These are phyloP conservation scores for Podarcis cretensis DNA, from an alignment of 2,113 vertebrate species.

Conservation along the genomic window DNA sequence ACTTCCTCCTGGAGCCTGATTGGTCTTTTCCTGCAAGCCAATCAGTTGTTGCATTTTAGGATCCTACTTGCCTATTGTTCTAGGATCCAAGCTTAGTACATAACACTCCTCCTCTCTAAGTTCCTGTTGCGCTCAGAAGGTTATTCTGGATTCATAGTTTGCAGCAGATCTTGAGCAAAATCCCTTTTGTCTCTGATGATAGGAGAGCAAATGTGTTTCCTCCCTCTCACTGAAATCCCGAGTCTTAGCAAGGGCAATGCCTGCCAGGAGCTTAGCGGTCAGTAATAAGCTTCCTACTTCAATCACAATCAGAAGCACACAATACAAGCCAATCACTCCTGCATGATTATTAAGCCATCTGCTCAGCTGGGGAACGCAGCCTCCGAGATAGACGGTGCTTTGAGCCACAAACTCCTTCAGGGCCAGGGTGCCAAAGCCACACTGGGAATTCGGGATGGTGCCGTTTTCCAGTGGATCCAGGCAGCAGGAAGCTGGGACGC, in stretches of 20 bases:
- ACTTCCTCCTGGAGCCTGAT: no score
- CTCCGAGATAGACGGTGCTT: slow-evolving; percentile 77
- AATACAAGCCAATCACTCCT: slow-evolving; percentile 21
- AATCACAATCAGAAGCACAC: slow-evolving; percentile 51
- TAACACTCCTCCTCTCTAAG: no score
- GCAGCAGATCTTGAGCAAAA: not conserved
- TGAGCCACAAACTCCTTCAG: slow-evolving; percentile 74
- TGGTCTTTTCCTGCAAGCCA: no score
- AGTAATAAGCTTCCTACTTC: slow-evolving; percentile 79
- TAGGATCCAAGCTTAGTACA: no score
- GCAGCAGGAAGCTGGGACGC: slow-evolving; percentile 91
- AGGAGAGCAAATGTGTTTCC: not conserved
- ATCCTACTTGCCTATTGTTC: no score
- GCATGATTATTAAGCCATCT: slow-evolving; percentile 78
- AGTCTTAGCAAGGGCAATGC: slow-evolving; percentile 11
- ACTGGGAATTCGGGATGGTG: slow-evolving; percentile 83
- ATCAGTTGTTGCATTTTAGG: no score
- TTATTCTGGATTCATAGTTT: not conserved
- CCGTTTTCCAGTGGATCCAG: slow-evolving; percentile 80
- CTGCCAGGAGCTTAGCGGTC: slow-evolving; percentile 73
- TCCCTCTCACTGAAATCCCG: not conserved
- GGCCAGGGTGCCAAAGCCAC: slow-evolving; percentile 77
- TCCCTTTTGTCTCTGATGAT: not conserved
- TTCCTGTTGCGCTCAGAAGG: no score
- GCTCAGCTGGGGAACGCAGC: slow-evolving; percentile 78